Evolutionary conservation across 2,888 invertebrate species (phyloP), one percentile per base, ranked within the genome.

Genomic region (Acanthosepion lycidas): DNA sequence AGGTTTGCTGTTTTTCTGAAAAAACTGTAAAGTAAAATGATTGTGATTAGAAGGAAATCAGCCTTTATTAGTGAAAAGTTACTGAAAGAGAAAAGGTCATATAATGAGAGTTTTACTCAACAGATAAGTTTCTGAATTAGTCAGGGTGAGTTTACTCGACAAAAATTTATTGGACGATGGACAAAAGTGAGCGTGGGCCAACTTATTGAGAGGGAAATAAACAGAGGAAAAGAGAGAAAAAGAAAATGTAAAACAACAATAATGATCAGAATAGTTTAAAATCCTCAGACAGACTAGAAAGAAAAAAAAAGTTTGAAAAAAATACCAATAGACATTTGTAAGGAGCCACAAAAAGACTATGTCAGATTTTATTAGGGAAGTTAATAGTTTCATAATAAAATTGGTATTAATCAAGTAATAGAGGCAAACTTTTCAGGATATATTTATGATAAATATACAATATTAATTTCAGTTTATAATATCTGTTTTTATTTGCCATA

Each of bases 1-100:
- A 96, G 99, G 99, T 97, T 99, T 98, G 51, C 99, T 99, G 97
- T 99, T 99, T 95, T 96, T 96, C 95, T 96, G 96, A 95, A 96
- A 96, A 94, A 97, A 96, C 97, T 97, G 96, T 93, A 96, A 96
- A n/a, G 49, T 91, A 92, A 94, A 95, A 49, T 23, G 33, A 78
- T 78, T 78, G 15, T 78, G 78, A 78, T 78, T 78, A 94, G 33
- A 49, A 53, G 12, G n/a, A 93, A 42, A 92, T 49, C 48, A 92
- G 49, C 15, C 48, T 51, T 92, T 92, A 78, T 78, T 78, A 78
- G n/a, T 15, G 12, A 5, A 78, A 5, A 78, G n/a, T 78, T 12
- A 1, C n/a, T 78, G 18, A 78, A 78, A 33, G 5, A n/a, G 78
- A 4, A n/a, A n/a, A 78, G 78, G n/a, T 78, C n/a, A 78, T n/a